Evolutionary conservation across 1,140 invertebrate species (phyloP), one percentile per base, ranked within the genome.

Genomic region (Drosophila trapezifrons): DNA sequence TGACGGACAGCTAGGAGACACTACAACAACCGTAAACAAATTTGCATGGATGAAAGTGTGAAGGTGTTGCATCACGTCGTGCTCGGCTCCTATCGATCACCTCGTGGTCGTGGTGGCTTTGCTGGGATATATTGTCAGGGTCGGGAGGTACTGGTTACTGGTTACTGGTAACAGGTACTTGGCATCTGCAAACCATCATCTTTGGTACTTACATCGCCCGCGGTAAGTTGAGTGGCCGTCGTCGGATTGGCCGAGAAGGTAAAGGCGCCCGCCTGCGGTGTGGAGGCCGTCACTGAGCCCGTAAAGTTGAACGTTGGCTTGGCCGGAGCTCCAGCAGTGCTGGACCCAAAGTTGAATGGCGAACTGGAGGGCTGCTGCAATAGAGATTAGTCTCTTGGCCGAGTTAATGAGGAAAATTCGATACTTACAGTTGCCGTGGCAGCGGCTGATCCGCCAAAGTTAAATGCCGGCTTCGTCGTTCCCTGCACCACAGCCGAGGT

Each of bases 231-330:
- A 25, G 66, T 18, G 13, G 42, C 27, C 27, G 49, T 25, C 27
- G 49, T 15, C 12, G 72, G n/a, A 52, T 54, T 72, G 22, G 62
- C 74, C 9, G 80, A 60, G 40, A 89, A 89, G 29, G 75, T 89
- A 35, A 84, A 89, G 6, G 80, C 46, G 2, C 65, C 29, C 22
- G 73, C 22, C 42, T 79, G 84, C 8, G 72, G 57, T 4, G 79
- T 38, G 0, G 60, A 35, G 15, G 37, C 54, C 29, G 66, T 51
- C 27, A 40, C 47, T 4, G 75, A 58, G 4, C 66, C 77, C 13
- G 80, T 78, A 46, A 89, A 89, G 29, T 89, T 89, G 43, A 89
- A 89, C 15, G 73, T 57, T 3, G 84, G 84, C 58, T 84, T 83
- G 4, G 54, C 15, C 1, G 45, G 22, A 7, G 18, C 46, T n/a